A percentile compares a stretch with the other conserved stretches of the same genome.
Conservation (phyloP, 2,797 vertebrate species). For the Naso thynnoides region DNA sequence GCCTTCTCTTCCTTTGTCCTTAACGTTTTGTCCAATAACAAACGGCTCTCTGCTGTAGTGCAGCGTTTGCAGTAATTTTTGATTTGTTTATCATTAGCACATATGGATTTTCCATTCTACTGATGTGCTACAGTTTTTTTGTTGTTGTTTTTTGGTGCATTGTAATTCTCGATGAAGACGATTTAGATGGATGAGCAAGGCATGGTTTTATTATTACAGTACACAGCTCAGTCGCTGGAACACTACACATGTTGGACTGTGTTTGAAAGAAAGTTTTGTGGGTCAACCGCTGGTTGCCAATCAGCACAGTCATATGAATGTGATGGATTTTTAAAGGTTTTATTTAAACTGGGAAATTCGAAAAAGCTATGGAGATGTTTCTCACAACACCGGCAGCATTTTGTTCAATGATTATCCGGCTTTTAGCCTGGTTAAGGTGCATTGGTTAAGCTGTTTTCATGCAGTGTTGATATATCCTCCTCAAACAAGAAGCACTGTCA, state of each 20-base stretch:
- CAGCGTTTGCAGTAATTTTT: conserved; percentile 36
- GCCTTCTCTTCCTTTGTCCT: conserved; percentile 31
- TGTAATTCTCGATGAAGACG: conserved; percentile 13
- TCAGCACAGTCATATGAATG: conserved; percentile 30
- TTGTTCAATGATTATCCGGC: conserved; percentile 24
- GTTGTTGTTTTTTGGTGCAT: no score
- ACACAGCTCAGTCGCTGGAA: conserved; percentile 36
- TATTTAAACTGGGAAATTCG: conserved; percentile 19
- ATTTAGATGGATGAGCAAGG: conserved; percentile 25
- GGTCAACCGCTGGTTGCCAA: conserved; percentile 43
- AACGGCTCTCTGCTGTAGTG: conserved; percentile 13
- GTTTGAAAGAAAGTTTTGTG: conserved; percentile 38
- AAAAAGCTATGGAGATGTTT: conserved; percentile 16
- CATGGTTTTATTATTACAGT: conserved; percentile 21
- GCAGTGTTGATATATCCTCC: conserved; percentile 52
- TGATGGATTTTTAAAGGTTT: conserved; percentile 17
- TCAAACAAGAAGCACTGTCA: conserved; percentile 51
- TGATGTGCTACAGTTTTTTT: conserved; percentile 22
- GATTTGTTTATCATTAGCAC: conserved; percentile 21
- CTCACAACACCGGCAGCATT: conserved; percentile 26
- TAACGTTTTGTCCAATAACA: conserved; percentile 8
- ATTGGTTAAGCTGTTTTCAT: conserved; percentile 61
- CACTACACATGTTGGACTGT: conserved; percentile 25
- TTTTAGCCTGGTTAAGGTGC: conserved; percentile 37
- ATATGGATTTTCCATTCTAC: conserved; percentile 24